phyloP scores from a whole-genome alignment of 2,888 invertebrate genomes.

The Tinea pellionella region DNA sequence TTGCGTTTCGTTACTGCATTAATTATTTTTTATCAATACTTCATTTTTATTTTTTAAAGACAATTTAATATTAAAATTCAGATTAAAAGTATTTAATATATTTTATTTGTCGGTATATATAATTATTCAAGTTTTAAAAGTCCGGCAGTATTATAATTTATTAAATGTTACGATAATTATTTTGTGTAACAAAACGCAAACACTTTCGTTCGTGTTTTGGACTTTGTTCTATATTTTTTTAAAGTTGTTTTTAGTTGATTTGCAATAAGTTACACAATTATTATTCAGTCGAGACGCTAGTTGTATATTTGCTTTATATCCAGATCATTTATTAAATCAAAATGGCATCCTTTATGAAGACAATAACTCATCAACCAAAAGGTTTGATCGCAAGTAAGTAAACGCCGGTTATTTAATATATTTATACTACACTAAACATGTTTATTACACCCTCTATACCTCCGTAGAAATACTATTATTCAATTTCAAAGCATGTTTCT shows the following conservation, averaged over 20 bases:
- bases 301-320: neutral
- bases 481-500: neutral
- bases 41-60: too few relatives aligned
- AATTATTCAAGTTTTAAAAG: too few relatives aligned
- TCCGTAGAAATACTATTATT: too few relatives aligned
- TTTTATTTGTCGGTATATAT: too few relatives aligned
- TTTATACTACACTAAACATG: too few relatives aligned
- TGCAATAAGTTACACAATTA: neutral
- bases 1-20: too few relatives aligned
- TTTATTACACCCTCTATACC: too few relatives aligned
- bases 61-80: too few relatives aligned
- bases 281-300: neutral
- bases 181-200: neutral
- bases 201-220: neutral
- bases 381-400: conserved; percentile 3
- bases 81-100: too few relatives aligned
- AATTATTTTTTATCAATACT: too few relatives aligned
- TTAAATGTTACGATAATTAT: too few relatives aligned
- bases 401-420: neutral
- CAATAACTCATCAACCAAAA: neutral
- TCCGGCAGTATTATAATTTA: too few relatives aligned
- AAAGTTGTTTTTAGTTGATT: neutral
- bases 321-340: neutral
- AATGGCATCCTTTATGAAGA: conserved; percentile 8
- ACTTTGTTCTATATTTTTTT: neutral